Evolutionary conservation across 2,888 invertebrate species (phyloP).

Genomic region (Thymelicus acteon): DNA sequence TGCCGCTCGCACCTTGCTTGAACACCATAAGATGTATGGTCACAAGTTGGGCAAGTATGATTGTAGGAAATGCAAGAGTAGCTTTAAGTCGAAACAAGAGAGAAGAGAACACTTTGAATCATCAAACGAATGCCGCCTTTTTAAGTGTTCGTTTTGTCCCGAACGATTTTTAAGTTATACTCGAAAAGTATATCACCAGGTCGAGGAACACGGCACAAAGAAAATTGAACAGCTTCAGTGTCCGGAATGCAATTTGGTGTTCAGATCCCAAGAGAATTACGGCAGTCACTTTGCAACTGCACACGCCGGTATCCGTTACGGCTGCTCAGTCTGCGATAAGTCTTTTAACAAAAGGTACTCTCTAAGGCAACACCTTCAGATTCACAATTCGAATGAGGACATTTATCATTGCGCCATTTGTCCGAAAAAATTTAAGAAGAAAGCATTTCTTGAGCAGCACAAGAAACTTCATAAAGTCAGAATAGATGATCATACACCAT

Average conservation of each 20-base stretch:
- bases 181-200: slow-evolving; percentile 52
- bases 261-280: slow-evolving; percentile 47
- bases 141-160: slow-evolving; percentile 52
- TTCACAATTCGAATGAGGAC: slow-evolving; percentile 51
- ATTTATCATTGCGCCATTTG: slow-evolving; percentile 49
- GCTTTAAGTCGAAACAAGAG: slow-evolving; percentile 50
- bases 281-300: slow-evolving; percentile 52
- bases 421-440: slow-evolving; percentile 65
- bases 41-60: slow-evolving; percentile 48
- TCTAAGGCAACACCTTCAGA: slow-evolving; percentile 49
- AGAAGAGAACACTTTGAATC: slow-evolving; percentile 50
- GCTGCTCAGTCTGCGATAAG: slow-evolving; percentile 49
- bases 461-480: slow-evolving; percentile 67
- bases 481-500: background rate
- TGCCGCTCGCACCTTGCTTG: slow-evolving; percentile 48
- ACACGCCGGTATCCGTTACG: slow-evolving; percentile 49
- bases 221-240: slow-evolving; percentile 50
- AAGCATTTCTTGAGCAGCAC: slow-evolving; percentile 67
- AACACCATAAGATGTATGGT: slow-evolving; percentile 49
- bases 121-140: slow-evolving; percentile 52
- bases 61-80: slow-evolving; percentile 54
- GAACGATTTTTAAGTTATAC: slow-evolving; percentile 53
- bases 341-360: slow-evolving; percentile 49
- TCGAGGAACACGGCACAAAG: slow-evolving; percentile 49
- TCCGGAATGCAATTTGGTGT: slow-evolving; percentile 55